Base-by-base conservation (phyloP, 2,113 vertebrate genomes). In the Corvus hawaiiensis region DNA sequence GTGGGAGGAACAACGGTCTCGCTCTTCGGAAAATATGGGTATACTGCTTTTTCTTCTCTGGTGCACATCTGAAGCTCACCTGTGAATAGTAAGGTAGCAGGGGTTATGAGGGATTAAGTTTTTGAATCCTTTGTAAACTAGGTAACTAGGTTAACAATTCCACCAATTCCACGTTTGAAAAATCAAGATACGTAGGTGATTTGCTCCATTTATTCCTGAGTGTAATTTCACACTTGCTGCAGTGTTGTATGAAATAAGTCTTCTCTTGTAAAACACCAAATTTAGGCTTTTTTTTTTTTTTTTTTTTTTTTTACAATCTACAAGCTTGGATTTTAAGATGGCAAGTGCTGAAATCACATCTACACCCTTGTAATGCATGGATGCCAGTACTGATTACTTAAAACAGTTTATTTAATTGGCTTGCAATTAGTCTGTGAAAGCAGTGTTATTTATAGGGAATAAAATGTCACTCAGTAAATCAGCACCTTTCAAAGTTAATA, bases 1-100 rank as follows among this genome's bases (percentile, higher is more conserved):
- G 99, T 99, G 30, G 99, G 99, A 33, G 99, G 99, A 86, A 99
- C 99, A 48, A 99, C 99, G 0, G 99, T 99, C 73, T 99, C 99
- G 0, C 98, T 99, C 51, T 99, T 99, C 81, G 99, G 99, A 76
- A 99, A 99, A 98, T 99, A 99, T 5, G 99, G 99, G 99, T 99
- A 94, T 97, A 97, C 39, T 24, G 58, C 32, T n/a, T 76, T 81
- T 87, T 49, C 23, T 85, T 85, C 21, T 32, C 0, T 33, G 30
- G 7, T 75, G 17, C 12, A 54, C 16, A 2, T 48, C 48, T 68
- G 39, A 78, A 59, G 16, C 8, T 92, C 16, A 6, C 20, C 32
- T 78, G 20, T 55, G 33, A 63, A 10, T 55, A 49, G 21, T n/a
- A 24, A 86, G 3, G 2, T 51, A 30, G 15, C 32, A n/a, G 2